A percentile compares a stretch with the other conserved stretches of the same genome.
Conservation (phyloP, 2,888 invertebrate species). For the Rhingia rostrata region DNA sequence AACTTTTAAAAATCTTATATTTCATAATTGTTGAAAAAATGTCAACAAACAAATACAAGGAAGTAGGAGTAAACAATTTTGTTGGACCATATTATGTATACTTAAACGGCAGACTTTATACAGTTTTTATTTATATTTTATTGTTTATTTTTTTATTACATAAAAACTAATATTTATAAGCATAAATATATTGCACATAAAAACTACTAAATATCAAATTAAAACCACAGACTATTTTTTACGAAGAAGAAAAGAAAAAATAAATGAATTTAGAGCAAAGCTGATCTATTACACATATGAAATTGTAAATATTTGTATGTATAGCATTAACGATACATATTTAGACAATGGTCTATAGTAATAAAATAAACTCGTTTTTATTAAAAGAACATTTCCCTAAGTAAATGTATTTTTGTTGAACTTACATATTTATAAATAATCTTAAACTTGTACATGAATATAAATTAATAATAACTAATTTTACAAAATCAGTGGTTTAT, state of each 20-base stretch:
- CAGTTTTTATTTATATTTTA: not conserved
- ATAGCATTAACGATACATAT: slow-evolving; percentile 16
- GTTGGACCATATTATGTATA: slow-evolving; percentile 42
- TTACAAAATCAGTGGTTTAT: not conserved
- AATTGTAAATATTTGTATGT: slow-evolving; percentile 33
- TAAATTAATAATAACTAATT: slow-evolving; percentile 12
- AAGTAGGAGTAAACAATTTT: slow-evolving; percentile 2
- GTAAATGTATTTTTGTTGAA: slow-evolving; percentile 51
- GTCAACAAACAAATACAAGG: slow-evolving; percentile 7
- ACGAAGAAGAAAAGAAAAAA: not conserved
- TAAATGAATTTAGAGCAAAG: slow-evolving; percentile 1
- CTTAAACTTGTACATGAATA: slow-evolving; percentile 10
- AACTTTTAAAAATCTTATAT: not conserved
- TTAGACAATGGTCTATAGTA: slow-evolving; percentile 3
- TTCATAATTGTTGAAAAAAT: not conserved
- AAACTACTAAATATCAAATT: slow-evolving; percentile 20
- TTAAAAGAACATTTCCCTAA: slow-evolving; percentile 5
- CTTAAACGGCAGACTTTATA: slow-evolving; percentile 32
- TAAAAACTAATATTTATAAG: slow-evolving; percentile 27
- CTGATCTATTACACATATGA: not conserved
- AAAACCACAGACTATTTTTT: slow-evolving; percentile 10
- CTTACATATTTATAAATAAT: slow-evolving; percentile 20
- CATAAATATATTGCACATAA: slow-evolving; percentile 18
- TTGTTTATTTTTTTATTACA: not conserved
- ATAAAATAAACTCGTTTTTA: slow-evolving; percentile 2